A percentile compares a stretch with the other conserved stretches of the same genome.
phyloP scores from a whole-genome alignment of 2,888 invertebrate species.

The Lochmaea crataegi region DNA sequence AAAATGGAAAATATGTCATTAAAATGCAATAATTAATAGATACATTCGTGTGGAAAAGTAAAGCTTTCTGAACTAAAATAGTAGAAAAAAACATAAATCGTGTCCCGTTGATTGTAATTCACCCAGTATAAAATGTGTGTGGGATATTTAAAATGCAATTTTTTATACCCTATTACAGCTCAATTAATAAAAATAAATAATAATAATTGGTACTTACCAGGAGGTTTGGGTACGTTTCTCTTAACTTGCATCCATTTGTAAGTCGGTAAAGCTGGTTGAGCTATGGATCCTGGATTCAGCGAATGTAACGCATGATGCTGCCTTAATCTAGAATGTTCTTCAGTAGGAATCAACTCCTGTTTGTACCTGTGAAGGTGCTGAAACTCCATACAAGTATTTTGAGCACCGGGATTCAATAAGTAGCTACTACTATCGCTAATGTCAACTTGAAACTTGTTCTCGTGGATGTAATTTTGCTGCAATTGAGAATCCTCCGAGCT shows the following conservation, averaged over 20 bases:
- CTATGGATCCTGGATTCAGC: slow-evolving; percentile 62
- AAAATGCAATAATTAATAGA: too few species aligned
- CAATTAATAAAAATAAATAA: too few species aligned
- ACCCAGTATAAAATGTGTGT: too few species aligned
- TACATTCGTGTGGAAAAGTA: too few species aligned
- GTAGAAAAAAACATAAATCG: too few species aligned
- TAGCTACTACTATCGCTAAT: slow-evolving; percentile 52
- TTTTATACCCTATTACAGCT: too few species aligned
- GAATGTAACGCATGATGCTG: slow-evolving; percentile 59
- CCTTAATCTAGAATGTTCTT: slow-evolving; percentile 58
- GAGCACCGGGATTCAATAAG: slow-evolving; percentile 62
- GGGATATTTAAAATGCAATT: too few species aligned
- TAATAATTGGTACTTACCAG: slow-evolving; percentile 72
- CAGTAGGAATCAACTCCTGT: slow-evolving; percentile 66
- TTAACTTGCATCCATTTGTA: slow-evolving; percentile 99
- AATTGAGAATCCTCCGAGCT: slow-evolving; percentile 69
- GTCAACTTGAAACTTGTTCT: slow-evolving; percentile 67
- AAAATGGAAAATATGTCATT: too few species aligned
- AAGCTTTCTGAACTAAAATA: too few species aligned
- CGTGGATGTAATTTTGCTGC: slow-evolving; percentile 65
- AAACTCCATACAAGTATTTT: slow-evolving; percentile 71
- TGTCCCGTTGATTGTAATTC: too few species aligned
- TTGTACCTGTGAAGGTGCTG: slow-evolving; percentile 72
- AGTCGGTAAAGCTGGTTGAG: slow-evolving; percentile 80
- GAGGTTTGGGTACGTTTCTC: slow-evolving; percentile 93